These are phyloP conservation scores for Sarcophaga subvicina DNA, from an alignment of 2,888 invertebrate species.

Conservation along the genomic window DNA sequence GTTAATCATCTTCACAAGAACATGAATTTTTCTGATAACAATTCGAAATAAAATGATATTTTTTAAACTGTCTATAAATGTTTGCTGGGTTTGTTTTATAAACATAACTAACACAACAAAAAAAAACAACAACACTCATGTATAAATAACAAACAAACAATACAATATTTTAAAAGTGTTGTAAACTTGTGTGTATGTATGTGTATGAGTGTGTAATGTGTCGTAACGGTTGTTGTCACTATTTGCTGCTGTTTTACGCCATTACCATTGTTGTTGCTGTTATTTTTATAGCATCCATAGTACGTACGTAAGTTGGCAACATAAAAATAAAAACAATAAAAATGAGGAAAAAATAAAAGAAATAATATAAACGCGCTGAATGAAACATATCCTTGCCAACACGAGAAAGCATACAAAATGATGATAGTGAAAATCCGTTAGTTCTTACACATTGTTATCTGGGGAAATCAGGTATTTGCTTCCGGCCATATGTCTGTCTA, in stretches of 20 bases:
- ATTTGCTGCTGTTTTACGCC: not conserved
- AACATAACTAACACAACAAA: no score
- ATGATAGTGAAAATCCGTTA: slow-evolving; percentile 67
- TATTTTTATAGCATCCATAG: slow-evolving; percentile 8
- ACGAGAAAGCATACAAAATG: slow-evolving; percentile 31
- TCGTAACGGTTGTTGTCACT: slow-evolving; percentile 34
- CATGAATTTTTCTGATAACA: no score
- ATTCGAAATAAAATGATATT: no score
- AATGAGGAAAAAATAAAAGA: not conserved
- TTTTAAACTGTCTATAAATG: not conserved
- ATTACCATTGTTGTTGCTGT: slow-evolving; percentile 15
- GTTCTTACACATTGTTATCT: slow-evolving; percentile 68
- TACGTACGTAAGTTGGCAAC: slow-evolving; percentile 29
- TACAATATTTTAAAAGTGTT: slow-evolving; percentile 60
- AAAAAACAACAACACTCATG: slow-evolving; percentile 21
- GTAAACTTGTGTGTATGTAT: not conserved
- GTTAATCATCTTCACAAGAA: no score
- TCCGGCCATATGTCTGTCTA: slow-evolving; percentile 65
- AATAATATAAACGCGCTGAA: not conserved
- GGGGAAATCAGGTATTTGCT: slow-evolving; percentile 70
- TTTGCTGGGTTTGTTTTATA: not conserved
- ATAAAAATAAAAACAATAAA: slow-evolving; percentile 19
- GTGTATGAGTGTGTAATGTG: slow-evolving; percentile 23
- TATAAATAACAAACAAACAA: slow-evolving; percentile 53
- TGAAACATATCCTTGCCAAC: not conserved